A percentile compares a stretch with the other conserved stretches of the same genome.
Conservation (phyloP, 1,140 invertebrate species). For the Ridgeia piscesae region DNA sequence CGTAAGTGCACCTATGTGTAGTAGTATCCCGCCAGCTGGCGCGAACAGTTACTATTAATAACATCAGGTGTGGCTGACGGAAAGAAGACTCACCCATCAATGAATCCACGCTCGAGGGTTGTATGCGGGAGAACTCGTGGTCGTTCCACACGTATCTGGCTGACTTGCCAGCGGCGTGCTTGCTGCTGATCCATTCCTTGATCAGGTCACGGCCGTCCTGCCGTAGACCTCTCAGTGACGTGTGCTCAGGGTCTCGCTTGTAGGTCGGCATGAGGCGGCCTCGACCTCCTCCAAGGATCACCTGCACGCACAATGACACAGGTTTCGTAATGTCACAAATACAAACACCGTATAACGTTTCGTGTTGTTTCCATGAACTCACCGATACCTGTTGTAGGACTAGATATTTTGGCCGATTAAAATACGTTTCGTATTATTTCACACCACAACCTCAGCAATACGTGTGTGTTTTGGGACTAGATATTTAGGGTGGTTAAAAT, state of each 20-base stretch:
- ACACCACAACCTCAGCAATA: not conserved
- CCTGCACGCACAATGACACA: slow-evolving; percentile 34
- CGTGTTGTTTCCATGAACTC: too few species aligned
- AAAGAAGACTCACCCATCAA: slow-evolving; percentile 41
- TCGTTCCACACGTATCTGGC: slow-evolving; percentile 57
- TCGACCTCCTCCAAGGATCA: slow-evolving; percentile 46
- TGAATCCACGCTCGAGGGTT: slow-evolving; percentile 62
- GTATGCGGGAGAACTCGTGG: slow-evolving; percentile 57
- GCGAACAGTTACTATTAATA: too few species aligned
- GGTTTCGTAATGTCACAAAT: not conserved
- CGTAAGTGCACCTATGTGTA: too few species aligned
- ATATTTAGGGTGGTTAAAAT: too few species aligned
- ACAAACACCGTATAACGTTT: not conserved
- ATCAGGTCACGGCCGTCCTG: slow-evolving; percentile 55
- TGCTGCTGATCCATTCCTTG: slow-evolving; percentile 49
- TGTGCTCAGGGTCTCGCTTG: slow-evolving; percentile 38
- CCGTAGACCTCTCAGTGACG: slow-evolving; percentile 31
- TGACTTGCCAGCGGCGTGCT: not conserved
- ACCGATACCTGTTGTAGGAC: too few species aligned
- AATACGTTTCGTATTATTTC: not conserved
- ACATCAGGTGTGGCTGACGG: too few species aligned
- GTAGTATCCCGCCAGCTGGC: too few species aligned
- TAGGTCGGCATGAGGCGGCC: slow-evolving; percentile 33
- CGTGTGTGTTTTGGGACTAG: too few species aligned
- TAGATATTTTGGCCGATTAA: too few species aligned